phyloP scores from a whole-genome alignment of 64 coral and sea anemone species.

The Pachyseris speciosa region DNA sequence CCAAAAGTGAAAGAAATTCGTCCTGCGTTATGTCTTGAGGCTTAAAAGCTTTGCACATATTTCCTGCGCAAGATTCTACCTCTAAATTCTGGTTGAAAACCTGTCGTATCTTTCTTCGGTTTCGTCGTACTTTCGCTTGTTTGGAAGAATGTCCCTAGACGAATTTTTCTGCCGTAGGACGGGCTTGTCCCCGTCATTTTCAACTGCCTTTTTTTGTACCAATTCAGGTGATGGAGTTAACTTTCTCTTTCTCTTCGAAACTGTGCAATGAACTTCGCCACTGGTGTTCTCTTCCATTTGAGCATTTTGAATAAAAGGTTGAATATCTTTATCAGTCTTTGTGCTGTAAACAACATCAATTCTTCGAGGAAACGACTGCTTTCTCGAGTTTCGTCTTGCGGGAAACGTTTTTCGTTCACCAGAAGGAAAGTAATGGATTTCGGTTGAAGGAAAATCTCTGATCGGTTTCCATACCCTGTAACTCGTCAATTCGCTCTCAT shows the following conservation, averaged over 20 bases:
- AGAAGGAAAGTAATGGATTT: conserved; percentile 47
- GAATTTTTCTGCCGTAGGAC: neutral
- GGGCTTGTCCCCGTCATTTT: neutral
- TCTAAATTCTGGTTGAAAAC: neutral
- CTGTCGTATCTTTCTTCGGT: neutral
- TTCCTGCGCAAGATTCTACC: neutral
- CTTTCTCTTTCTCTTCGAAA: neutral
- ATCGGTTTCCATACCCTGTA: neutral
- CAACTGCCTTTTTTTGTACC: neutral
- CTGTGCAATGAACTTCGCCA: no score
- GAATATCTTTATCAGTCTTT: neutral
- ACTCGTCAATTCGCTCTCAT: neutral
- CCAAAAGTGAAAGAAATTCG: conserved; percentile 26
- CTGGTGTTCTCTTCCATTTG: neutral
- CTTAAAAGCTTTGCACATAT: neutral
- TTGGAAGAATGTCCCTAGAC: neutral
- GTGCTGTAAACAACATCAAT: neutral
- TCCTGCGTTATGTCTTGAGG: conserved; percentile 26
- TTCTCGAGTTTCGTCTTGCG: neutral
- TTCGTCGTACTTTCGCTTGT: neutral
- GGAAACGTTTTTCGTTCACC: conserved; percentile 21
- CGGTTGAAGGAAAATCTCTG: conserved; percentile 12
- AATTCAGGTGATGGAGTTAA: neutral
- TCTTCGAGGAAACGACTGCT: conserved; percentile 14
- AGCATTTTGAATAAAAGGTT: neutral